A percentile compares a stretch with the other conserved stretches of the same genome.
Evolutionary conservation across 2,888 invertebrate genomes (phyloP).

Genomic region (Ischnus inquisitorius): DNA sequence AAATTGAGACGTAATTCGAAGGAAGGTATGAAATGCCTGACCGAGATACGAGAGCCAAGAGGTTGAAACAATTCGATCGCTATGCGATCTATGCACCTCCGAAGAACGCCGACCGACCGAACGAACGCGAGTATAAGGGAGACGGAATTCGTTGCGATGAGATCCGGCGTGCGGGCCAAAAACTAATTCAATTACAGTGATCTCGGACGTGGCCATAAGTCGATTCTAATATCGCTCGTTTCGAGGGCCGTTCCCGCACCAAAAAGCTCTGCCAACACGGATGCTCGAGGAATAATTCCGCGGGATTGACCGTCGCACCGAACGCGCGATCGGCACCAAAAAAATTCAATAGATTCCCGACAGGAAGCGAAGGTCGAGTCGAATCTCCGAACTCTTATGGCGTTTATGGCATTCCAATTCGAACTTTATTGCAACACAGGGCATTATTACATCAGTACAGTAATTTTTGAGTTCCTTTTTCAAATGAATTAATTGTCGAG

Average conservation of each 20-base stretch:
- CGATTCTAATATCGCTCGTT: slow-evolving; percentile 71
- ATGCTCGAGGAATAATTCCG: slow-evolving; percentile 19
- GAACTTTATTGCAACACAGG: neutral
- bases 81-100: slow-evolving; percentile 68
- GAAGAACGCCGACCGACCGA: slow-evolving; percentile 2
- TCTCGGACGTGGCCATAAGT: slow-evolving; percentile 71
- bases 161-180: slow-evolving; percentile 64
- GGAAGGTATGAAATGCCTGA: slow-evolving; percentile 59
- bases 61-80: slow-evolving; percentile 72
- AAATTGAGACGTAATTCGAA: slow-evolving; percentile 50
- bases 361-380: neutral
- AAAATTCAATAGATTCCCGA: slow-evolving; percentile 47
- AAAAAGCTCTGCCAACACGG: neutral
- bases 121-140: neutral
- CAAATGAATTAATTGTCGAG: no score
- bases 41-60: slow-evolving; percentile 20
- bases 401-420: slow-evolving; percentile 23
- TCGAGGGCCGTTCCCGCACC: slow-evolving; percentile 22
- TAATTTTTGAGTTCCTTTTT: no score
- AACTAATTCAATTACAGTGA: slow-evolving; percentile 74
- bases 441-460: neutral
- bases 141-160: slow-evolving; percentile 31
- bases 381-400: slow-evolving; percentile 26
- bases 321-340: slow-evolving; percentile 43
- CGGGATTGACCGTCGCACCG: slow-evolving; percentile 56